Conservation (phyloP, 2,888 invertebrate genomes). For the Tribolium freemani region DNA sequence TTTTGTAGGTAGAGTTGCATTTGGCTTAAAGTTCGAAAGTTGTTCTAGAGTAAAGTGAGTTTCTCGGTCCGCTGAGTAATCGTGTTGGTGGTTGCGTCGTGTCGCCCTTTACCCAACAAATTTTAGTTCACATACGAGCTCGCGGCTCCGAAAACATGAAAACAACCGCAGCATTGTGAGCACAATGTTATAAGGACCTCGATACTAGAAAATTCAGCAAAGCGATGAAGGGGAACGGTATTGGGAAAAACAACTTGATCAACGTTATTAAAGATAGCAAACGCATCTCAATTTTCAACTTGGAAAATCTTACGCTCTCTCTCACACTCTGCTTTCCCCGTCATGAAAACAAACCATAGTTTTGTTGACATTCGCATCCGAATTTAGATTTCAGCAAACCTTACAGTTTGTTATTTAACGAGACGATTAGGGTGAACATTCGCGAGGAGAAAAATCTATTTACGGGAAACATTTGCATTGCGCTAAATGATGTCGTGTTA, state of each 20-base stretch:
- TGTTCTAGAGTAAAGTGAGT: slow-evolving; percentile 43
- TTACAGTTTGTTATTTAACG: slow-evolving; percentile 13
- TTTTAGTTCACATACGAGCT: slow-evolving; percentile 41
- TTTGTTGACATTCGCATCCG: slow-evolving; percentile 12
- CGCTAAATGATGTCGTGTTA: slow-evolving; percentile 36
- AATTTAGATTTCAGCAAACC: slow-evolving; percentile 7
- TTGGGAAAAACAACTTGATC: slow-evolving; percentile 37
- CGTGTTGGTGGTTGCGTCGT: slow-evolving; percentile 44
- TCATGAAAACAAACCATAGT: slow-evolving; percentile 29
- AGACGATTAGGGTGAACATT: slow-evolving; percentile 8
- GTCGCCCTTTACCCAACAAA: slow-evolving; percentile 42
- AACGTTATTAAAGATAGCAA: slow-evolving; percentile 36
- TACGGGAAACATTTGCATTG: slow-evolving; percentile 29
- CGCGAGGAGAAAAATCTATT: slow-evolving; percentile 20
- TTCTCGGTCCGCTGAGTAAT: slow-evolving; percentile 46
- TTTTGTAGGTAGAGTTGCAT: slow-evolving; percentile 44
- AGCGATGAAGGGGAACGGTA: slow-evolving; percentile 36
- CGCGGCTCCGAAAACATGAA: slow-evolving; percentile 31
- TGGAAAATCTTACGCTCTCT: slow-evolving; percentile 13
- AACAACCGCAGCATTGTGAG: slow-evolving; percentile 37
- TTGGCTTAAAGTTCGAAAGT: slow-evolving; percentile 43
- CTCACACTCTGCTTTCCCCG: not conserved
- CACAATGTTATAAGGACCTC: slow-evolving; percentile 24
- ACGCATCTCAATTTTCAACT: slow-evolving; percentile 34
- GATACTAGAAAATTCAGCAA: slow-evolving; percentile 30